Conservation (phyloP, 2,888 invertebrate genomes). For the Mesorhabditis sp. region DNA sequence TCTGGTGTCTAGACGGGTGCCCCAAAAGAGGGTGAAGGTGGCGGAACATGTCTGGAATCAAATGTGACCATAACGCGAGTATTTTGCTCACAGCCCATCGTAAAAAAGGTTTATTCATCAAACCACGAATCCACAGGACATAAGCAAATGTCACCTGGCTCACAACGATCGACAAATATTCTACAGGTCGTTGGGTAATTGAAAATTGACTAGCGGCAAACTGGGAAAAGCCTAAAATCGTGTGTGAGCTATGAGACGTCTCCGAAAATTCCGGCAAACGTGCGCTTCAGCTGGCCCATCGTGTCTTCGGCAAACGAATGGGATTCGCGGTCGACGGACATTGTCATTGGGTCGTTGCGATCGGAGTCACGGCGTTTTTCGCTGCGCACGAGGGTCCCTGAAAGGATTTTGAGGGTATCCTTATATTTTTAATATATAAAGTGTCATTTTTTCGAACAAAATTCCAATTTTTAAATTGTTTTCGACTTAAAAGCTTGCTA, state of each 20-base stretch:
- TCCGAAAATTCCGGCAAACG: slow-evolving; percentile 45
- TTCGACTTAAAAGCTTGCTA: background rate
- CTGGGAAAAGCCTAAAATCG: no score
- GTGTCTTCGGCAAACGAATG: slow-evolving; percentile 39
- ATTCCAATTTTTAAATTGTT: background rate
- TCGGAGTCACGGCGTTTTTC: background rate
- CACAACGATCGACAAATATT: no score
- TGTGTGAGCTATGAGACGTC: slow-evolving; percentile 12
- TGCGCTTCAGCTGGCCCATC: slow-evolving; percentile 44
- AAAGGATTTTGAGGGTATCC: background rate
- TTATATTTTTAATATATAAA: background rate
- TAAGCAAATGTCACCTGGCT: no score
- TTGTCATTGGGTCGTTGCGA: background rate
- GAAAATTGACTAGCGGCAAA: no score
- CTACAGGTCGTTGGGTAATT: no score
- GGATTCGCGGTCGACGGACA: background rate
- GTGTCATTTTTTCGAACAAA: background rate
- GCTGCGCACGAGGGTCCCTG: background rate
- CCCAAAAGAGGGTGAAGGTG: no score
- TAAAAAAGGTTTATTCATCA: no score
- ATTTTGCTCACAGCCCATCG: no score
- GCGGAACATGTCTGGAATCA: no score
- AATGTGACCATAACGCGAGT: no score
- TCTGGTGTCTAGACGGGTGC: no score
- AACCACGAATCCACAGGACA: no score